Base-by-base conservation (phyloP, 2,888 invertebrate species). In the Ichneumon xanthorius region DNA sequence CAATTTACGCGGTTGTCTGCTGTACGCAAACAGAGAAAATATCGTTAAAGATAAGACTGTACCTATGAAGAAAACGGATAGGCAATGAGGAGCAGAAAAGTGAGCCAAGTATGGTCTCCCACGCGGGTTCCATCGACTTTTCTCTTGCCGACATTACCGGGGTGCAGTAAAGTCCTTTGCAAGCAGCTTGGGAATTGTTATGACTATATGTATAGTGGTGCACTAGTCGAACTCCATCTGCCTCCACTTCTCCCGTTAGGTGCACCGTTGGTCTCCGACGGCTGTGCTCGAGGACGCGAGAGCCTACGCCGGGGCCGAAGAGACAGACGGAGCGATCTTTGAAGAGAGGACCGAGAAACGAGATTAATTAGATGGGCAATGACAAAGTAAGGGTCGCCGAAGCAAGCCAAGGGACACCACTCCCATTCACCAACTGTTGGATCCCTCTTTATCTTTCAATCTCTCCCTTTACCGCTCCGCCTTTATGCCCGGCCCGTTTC, bases 281-380 rank as follows among this genome's bases (percentile, higher is more conserved):
- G 55, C 30, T 6, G 71, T 40, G 53, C 71, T 82, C 63, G 50
- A 19, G 26, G 50, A 61, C 53, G 26, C 30, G 65, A 53, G 68
- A 53, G 40, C 58, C 16, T 61, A 75, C 79, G 61, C 70, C 82
- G 48, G 26, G 82, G 81, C 65, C 40, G 55, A 79, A 73, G 71
- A 84, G 80, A 80, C 75, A 58, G 78, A 75, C 65, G 83, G 71
- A 79, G 76, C 48, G 71, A 87, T 86, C 83, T 88, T 87, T 85
- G 70, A 71, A 80, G 82, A 40, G 50, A 70, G 77, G 26, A 76
- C 61, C 11, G 83, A 61, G 75, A 63, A 88, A 88, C 87, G 84
- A 88, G 88, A 89, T 90, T 90, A 89, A 90, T 90, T 90, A 89
- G 89, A 90, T 86, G 85, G 86, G 83, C 88, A 87, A 88, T 88